Conservation (phyloP, 2,888 invertebrate genomes). For the Lasius platythorax region DNA sequence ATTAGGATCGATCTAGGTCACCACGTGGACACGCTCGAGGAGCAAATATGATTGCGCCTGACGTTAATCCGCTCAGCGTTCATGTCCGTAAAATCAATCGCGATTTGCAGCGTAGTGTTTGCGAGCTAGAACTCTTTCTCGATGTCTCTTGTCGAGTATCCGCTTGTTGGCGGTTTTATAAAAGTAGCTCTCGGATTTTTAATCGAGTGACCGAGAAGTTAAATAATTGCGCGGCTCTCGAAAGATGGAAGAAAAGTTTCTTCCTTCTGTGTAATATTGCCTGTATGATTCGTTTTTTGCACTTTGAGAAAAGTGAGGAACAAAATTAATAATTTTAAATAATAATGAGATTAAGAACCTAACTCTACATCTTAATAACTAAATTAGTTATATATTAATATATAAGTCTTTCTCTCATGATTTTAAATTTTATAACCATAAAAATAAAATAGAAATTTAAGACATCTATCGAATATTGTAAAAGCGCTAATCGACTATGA, state of each 20-base stretch:
- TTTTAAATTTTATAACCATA: neutral
- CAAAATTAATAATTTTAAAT: neutral
- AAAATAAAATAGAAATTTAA: neutral
- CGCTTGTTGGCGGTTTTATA: neutral
- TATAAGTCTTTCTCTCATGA: neutral
- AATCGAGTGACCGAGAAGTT: neutral
- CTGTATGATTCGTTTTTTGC: neutral
- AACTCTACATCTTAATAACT: neutral
- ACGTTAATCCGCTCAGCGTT: slow-evolving; percentile 45
- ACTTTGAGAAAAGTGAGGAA: neutral
- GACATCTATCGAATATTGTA: neutral
- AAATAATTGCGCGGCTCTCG: slow-evolving; percentile 12
- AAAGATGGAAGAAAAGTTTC: neutral
- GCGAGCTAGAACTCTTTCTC: slow-evolving; percentile 32
- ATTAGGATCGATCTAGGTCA: slow-evolving; percentile 47
- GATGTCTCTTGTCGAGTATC: neutral
- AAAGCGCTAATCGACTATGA: neutral
- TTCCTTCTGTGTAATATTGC: neutral
- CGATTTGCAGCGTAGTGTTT: slow-evolving; percentile 10
- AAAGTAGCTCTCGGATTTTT: neutral
- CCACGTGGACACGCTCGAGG: slow-evolving; percentile 39
- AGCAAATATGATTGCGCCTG: slow-evolving; percentile 43
- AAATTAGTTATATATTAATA: neutral
- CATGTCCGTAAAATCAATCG: slow-evolving; percentile 43
- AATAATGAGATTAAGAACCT: neutral